Conservation (phyloP, 1,140 invertebrate genomes). For the Drosophila nikananu region DNA sequence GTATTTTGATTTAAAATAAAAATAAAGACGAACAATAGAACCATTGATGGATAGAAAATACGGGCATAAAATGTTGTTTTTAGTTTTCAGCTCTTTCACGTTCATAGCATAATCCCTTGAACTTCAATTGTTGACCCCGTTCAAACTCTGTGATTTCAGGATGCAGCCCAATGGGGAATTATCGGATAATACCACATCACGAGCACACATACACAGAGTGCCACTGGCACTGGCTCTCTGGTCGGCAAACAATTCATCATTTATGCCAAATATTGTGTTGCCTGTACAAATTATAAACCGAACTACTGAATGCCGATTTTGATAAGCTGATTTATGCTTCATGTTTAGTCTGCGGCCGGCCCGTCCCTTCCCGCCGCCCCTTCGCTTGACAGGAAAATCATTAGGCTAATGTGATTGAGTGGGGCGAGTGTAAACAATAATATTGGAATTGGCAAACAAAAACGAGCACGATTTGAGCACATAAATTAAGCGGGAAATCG, state of each 20-base stretch:
- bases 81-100: not conserved
- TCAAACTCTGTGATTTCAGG: slow-evolving; percentile 6
- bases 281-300: slow-evolving; percentile 60
- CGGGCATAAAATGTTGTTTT: not conserved
- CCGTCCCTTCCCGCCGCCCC: not conserved
- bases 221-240: slow-evolving; percentile 3
- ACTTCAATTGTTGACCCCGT: slow-evolving; percentile 1
- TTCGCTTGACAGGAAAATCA: slow-evolving; percentile 66
- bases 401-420: slow-evolving; percentile 71
- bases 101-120: slow-evolving; percentile 6
- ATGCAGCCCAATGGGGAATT: slow-evolving; percentile 21
- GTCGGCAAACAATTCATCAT: slow-evolving; percentile 58
- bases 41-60: not conserved
- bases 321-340: slow-evolving; percentile 73
- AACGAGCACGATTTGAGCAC: slow-evolving; percentile 47
- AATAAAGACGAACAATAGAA: not conserved
- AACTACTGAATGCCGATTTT: slow-evolving; percentile 59
- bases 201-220: not conserved
- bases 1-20: not conserved
- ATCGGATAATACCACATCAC: slow-evolving; percentile 37
- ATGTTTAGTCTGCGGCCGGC: slow-evolving; percentile 47
- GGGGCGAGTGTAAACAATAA: slow-evolving; percentile 61
- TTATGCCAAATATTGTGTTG: slow-evolving; percentile 47
- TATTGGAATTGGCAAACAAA: slow-evolving; percentile 61
- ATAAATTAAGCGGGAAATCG: slow-evolving; percentile 54